Conservation (phyloP, 1,140 invertebrate genomes). For the Potamilus streckersoni region DNA sequence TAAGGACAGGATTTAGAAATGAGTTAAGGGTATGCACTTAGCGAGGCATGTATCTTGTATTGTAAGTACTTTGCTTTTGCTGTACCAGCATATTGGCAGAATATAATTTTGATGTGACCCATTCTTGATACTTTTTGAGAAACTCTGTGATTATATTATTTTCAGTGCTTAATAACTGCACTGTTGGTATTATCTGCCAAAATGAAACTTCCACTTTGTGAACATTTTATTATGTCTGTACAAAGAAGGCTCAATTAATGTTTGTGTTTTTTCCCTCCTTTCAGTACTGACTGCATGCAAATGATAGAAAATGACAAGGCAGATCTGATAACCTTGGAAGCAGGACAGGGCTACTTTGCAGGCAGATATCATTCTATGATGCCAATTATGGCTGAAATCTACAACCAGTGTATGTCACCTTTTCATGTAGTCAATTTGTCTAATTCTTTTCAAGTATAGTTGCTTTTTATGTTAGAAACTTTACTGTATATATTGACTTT, state of each 20-base stretch:
- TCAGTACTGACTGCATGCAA: slow-evolving; percentile 81
- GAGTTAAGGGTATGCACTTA: too few relatives aligned
- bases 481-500: background rate
- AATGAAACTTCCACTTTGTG: too few relatives aligned
- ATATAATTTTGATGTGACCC: too few relatives aligned
- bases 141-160: too few relatives aligned
- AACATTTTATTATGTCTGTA: background rate
- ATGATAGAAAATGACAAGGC: slow-evolving; percentile 81
- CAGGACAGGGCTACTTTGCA: slow-evolving; percentile 92
- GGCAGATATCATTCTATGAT: slow-evolving; percentile 93
- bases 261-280: slow-evolving; percentile 1
- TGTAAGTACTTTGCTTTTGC: too few relatives aligned
- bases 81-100: too few relatives aligned
- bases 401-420: slow-evolving; percentile 58
- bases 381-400: slow-evolving; percentile 74
- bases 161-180: too few relatives aligned
- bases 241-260: background rate
- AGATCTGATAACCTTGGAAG: slow-evolving; percentile 88
- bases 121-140: too few relatives aligned
- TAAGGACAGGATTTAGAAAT: too few relatives aligned
- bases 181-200: too few relatives aligned
- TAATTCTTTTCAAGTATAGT: background rate
- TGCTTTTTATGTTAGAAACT: background rate
- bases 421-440: background rate
- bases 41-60: too few relatives aligned